Evolutionary conservation across 1,140 invertebrate genomes (phyloP), one percentile per base, ranked within the genome.

Genomic region (Heliconius eleuchia): DNA sequence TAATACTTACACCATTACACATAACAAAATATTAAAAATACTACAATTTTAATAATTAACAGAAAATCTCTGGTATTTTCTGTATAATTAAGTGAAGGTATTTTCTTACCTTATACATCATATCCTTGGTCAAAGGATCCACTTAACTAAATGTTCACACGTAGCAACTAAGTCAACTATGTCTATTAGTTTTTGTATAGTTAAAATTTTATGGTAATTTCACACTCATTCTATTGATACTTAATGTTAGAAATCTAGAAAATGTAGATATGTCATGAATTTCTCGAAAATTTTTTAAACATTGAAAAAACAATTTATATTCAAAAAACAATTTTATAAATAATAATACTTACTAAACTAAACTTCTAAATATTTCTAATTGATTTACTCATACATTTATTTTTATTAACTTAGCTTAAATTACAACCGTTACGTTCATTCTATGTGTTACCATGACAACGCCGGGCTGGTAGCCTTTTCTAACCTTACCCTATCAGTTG

Each of bases 381-480:
- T 57, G 4, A 57, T n/a, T 57, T 57, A 57, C 19, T 57, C 2
- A 9, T 57, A 9, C 16, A 2, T 57, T 57, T 19, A 66, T 66
- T 27, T 66, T 66, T 23, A 23, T 23, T 23, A 23, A 23, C 23
- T 23, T 66, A 13, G 3, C 23, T 8, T 27, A 27, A 27, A 30
- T 66, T 66, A 66, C 57, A 66, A 66, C 57, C 57, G 23, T 30
- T 30, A 27, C 8, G 57, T 66, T 27, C 57, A 66, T 66, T 66
- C 57, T 27, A 30, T 27, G 23, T 9, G 57, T 66, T 66, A 66
- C 57, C 57, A 66, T 66, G 57, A 9, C 57, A 30, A 42, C 71
- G 71, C 71, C 30, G 34, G 71, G 71, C 37, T 71, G 71, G 39
- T 71, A 39, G 13, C 71, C 71, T 71, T 71, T 71, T 37, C 71